Percentiles rank a stretch among this genome's conserved stretches.
Evolutionary conservation across 2,797 vertebrate species (phyloP).

Genomic region (Pempheris klunzingeri): DNA sequence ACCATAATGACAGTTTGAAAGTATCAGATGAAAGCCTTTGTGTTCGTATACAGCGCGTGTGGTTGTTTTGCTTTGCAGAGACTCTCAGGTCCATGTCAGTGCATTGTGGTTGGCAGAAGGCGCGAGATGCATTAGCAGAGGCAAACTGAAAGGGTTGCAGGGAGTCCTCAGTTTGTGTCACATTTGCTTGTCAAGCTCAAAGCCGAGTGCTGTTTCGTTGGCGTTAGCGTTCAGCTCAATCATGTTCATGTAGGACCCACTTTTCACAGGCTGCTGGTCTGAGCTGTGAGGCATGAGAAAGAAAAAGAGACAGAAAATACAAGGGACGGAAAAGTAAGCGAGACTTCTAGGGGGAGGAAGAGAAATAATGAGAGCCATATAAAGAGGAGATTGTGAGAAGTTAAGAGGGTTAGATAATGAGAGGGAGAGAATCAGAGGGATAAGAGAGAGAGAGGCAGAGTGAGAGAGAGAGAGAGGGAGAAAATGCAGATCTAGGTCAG

Average conservation of each 20-base stretch:
- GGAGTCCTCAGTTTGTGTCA: constrained; percentile 43
- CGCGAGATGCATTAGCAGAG: constrained; percentile 42
- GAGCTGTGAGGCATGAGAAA: constrained; percentile 52
- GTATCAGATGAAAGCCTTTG: constrained; percentile 18
- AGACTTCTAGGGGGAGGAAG: constrained; percentile 49
- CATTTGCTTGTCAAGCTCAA: constrained; percentile 45
- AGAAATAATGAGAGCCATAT: constrained; percentile 70
- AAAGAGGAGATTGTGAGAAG: constrained; percentile 73
- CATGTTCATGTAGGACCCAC: constrained; percentile 45
- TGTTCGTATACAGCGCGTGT: neutral
- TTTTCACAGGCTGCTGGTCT: constrained; percentile 54
- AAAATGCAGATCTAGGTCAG: constrained; percentile 79
- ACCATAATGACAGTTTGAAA: neutral
- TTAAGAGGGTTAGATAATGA: constrained; percentile 77
- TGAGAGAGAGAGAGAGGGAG: constrained; percentile 29
- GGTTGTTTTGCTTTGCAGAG: constrained; percentile 23
- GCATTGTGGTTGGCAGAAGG: constrained; percentile 43
- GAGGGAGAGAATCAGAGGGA: constrained; percentile 59
- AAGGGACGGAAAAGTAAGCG: constrained; percentile 38
- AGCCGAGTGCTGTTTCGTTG: constrained; percentile 43
- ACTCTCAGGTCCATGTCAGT: constrained; percentile 6
- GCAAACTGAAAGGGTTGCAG: constrained; percentile 38
- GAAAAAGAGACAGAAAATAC: constrained; percentile 34
- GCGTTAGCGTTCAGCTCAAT: constrained; percentile 42
- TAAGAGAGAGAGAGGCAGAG: constrained; percentile 32